These are phyloP conservation scores for Diplazon laetatorius DNA, from an alignment of 2,888 invertebrate genomes.

Conservation along the genomic window DNA sequence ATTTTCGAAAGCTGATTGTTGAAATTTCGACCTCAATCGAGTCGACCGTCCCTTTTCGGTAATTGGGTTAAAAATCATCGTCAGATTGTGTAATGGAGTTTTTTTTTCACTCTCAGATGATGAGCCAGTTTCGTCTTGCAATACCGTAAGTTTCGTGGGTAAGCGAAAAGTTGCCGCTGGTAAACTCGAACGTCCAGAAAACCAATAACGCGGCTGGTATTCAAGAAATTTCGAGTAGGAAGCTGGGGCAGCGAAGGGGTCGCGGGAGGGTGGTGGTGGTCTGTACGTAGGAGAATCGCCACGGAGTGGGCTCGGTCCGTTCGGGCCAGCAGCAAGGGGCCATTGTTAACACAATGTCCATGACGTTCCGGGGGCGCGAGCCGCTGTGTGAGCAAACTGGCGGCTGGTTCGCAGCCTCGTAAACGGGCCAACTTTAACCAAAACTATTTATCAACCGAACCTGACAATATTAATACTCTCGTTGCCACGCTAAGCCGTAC, in stretches of 20 bases:
- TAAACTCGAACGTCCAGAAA: slow-evolving; percentile 35
- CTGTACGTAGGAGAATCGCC: slow-evolving; percentile 12
- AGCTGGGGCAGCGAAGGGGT: background rate
- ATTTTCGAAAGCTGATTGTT: too few species aligned
- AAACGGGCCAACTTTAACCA: slow-evolving; percentile 66
- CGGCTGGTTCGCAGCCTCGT: slow-evolving; percentile 1
- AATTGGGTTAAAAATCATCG: too few species aligned
- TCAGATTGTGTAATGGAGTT: background rate
- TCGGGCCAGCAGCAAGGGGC: slow-evolving; percentile 46
- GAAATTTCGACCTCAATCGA: too few species aligned
- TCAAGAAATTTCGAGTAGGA: slow-evolving; percentile 46
- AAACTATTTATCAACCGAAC: slow-evolving; percentile 74
- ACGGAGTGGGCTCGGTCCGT: slow-evolving; percentile 13
- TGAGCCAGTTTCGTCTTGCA: background rate
- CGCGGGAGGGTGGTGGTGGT: slow-evolving; percentile 9
- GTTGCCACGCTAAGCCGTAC: slow-evolving; percentile 30
- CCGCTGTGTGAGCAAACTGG: background rate
- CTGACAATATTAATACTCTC: slow-evolving; percentile 71
- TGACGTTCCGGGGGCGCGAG: slow-evolving; percentile 58
- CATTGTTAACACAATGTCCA: slow-evolving; percentile 70
- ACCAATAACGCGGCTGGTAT: slow-evolving; percentile 54
- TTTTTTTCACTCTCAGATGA: background rate
- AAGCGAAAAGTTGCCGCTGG: slow-evolving; percentile 5
- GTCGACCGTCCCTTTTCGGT: too few species aligned
- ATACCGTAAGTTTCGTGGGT: background rate